Conservation (phyloP, 2,113 vertebrate genomes). For the Isichthys henryi region DNA sequence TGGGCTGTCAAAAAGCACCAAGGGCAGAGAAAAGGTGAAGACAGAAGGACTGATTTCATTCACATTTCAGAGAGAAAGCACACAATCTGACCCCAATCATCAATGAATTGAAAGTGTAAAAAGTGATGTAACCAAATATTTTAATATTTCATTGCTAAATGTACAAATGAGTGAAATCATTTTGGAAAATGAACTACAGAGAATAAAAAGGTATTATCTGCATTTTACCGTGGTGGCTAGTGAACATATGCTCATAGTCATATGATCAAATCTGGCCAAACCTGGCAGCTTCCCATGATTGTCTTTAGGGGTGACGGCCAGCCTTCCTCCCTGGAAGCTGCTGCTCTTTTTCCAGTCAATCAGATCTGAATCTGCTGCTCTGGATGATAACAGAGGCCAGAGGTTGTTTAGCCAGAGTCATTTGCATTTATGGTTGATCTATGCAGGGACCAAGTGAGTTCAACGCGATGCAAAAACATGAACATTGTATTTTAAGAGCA, state of each 20-base stretch:
- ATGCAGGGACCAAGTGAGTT: no score
- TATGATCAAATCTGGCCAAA: neutral
- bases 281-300: neutral
- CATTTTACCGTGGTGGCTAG: neutral
- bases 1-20: slow-evolving; percentile 62
- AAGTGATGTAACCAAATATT: neutral
- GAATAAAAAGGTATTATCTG: neutral
- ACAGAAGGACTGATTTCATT: neutral
- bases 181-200: neutral
- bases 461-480: no score
- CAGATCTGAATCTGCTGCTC: neutral
- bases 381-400: neutral
- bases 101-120: neutral
- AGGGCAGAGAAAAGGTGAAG: slow-evolving; percentile 53
- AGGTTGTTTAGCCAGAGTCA: neutral
- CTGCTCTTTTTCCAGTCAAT: neutral
- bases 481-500: no score
- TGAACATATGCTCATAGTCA: neutral
- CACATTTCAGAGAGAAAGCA: neutral
- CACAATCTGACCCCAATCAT: neutral
- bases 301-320: neutral
- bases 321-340: neutral
- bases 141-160: neutral
- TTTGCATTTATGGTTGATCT: neutral
- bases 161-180: neutral